Evolutionary conservation across 64 coral and sea anemone genomes (phyloP).

Genomic region (Montipora foliosa): DNA sequence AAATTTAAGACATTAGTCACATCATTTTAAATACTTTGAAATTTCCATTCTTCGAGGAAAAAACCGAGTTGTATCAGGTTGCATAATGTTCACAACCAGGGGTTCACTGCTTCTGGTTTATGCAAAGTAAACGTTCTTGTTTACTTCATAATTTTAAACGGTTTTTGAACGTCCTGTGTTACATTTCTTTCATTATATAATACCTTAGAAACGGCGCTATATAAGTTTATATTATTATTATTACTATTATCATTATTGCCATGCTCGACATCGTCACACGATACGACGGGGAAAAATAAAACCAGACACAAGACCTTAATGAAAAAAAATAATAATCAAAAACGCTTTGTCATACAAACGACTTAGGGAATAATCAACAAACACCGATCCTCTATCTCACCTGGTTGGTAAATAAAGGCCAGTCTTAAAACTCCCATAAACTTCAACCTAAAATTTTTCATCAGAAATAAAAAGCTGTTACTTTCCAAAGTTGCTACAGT

Average conservation of each 20-base stretch:
- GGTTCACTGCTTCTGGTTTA: not conserved
- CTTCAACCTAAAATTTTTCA: slow-evolving; percentile 76
- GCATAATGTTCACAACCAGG: slow-evolving; percentile 29
- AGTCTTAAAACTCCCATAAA: slow-evolving; percentile 91
- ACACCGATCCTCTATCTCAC: slow-evolving; percentile 40
- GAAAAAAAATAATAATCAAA: not conserved
- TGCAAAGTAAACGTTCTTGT: slow-evolving; percentile 13
- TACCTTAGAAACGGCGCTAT: too few species aligned
- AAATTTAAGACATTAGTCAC: not conserved
- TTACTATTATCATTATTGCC: not conserved
- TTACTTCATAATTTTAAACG: not conserved
- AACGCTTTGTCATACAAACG: slow-evolving; percentile 22
- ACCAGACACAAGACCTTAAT: not conserved
- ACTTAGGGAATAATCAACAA: not conserved
- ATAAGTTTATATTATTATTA: too few species aligned
- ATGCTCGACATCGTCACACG: not conserved
- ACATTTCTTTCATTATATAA: not conserved
- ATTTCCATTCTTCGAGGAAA: not conserved
- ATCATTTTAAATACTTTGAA: not conserved
- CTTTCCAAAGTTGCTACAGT: not conserved
- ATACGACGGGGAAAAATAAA: not conserved
- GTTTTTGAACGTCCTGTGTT: not conserved
- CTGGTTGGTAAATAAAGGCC: slow-evolving; percentile 94
- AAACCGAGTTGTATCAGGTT: not conserved
- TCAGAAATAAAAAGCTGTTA: slow-evolving; percentile 21